Conservation (phyloP, 2,888 invertebrate genomes). For the Hecatera dysodea region DNA sequence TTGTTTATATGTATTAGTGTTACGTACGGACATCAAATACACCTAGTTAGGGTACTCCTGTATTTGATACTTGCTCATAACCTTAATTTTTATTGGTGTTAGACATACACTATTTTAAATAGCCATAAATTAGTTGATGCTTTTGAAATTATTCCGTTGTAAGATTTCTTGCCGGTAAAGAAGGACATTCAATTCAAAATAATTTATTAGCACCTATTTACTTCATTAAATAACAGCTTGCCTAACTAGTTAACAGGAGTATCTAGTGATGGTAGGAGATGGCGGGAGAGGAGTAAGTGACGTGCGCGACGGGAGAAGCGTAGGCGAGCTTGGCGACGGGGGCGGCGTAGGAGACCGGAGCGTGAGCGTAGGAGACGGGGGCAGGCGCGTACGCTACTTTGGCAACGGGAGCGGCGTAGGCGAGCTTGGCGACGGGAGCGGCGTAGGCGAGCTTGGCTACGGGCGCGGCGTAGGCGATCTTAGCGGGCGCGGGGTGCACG, state of each 20-base stretch:
- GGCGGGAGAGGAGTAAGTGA: slow-evolving; percentile 77
- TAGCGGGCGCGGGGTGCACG: slow-evolving; percentile 70
- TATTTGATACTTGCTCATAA: too few relatives aligned
- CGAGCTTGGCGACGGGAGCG: slow-evolving; percentile 68
- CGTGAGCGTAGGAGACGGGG: slow-evolving; percentile 80
- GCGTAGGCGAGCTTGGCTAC: slow-evolving; percentile 70
- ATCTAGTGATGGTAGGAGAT: slow-evolving; percentile 84
- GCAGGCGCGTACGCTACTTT: slow-evolving; percentile 76
- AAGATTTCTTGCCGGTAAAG: too few relatives aligned
- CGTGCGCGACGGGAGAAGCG: slow-evolving; percentile 55
- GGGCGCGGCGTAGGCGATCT: slow-evolving; percentile 73
- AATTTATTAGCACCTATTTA: slow-evolving; percentile 64
- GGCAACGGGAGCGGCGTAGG: slow-evolving; percentile 72
- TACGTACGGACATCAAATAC: too few relatives aligned
- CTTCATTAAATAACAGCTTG: slow-evolving; percentile 67
- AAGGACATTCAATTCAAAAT: neutral
- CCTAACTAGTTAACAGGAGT: slow-evolving; percentile 18
- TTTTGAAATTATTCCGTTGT: too few relatives aligned
- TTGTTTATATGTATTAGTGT: too few relatives aligned
- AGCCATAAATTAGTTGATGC: too few relatives aligned
- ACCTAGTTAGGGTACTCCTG: too few relatives aligned
- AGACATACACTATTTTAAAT: too few relatives aligned
- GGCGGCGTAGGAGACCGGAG: slow-evolving; percentile 69
- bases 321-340: slow-evolving; percentile 68
- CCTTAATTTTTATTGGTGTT: too few relatives aligned